Evolutionary conservation across 2,113 vertebrate species (phyloP), one percentile per base, ranked within the genome.

Genomic region (Oceanodroma tethys): DNA sequence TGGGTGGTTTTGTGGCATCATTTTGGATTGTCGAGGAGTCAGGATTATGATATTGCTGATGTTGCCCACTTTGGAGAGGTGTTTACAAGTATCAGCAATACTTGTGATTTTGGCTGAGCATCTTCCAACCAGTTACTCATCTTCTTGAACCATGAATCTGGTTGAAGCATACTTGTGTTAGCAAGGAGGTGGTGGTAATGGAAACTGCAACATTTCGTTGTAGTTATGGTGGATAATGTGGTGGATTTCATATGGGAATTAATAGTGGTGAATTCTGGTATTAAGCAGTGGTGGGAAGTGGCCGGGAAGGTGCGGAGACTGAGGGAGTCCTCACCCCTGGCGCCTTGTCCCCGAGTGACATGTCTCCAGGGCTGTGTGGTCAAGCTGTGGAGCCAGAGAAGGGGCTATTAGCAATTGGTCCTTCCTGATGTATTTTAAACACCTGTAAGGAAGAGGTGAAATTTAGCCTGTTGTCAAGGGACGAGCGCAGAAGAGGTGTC

Each of bases 141-240:
- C 62, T 8, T 34, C 52, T 45, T 65, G 38, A 52, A 7, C 4
- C 0, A 5, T 43, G 34, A 55, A 32, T 79, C n/a, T 1, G 0
- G 43, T 65, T 20, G 55, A 60, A 55, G 34, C 48, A 1, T 16
- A 17, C 45, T 23, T 8, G 17, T 62, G 47, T 26, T 30, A 22
- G 52, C 30, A 42, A 47, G 72, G 72, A 66, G 53, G 8, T 32
- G 47, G 13, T 38, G 43, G 43, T 43, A 23, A 8, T 23, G 45
- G 73, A 22, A 59, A 22, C 20, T 8, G 15, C 53, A 27, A 20
- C 1, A 0, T 14, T 68, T 22, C 0, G 0, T 18, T 59, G 48
- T 58, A 16, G 23, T 47, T 62, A 29, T 4, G 4, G 30, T 67
- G 58, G 34, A 21, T n/a, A 55, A 56, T 48, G 5, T 4, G 18